phyloP scores from a whole-genome alignment of 2,888 invertebrate genomes.

The Conomelus anceps region DNA sequence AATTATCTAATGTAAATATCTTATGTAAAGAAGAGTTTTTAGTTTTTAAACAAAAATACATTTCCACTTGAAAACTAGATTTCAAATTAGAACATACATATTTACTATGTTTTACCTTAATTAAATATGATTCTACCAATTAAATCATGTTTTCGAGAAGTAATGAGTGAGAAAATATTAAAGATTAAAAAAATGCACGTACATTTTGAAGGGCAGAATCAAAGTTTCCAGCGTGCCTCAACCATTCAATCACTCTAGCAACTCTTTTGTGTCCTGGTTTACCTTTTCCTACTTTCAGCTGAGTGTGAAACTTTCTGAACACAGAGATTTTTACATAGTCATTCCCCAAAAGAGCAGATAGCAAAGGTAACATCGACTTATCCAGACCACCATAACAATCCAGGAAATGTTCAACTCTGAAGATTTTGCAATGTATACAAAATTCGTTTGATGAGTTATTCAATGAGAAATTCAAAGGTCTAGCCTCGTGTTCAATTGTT shows the following conservation, averaged over 20 bases:
- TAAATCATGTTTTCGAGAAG: too few species aligned
- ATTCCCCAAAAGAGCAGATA: constrained; percentile 81
- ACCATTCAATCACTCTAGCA: constrained; percentile 65
- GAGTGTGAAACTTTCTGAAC: constrained; percentile 64
- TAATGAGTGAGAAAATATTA: too few species aligned
- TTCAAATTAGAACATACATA: too few species aligned
- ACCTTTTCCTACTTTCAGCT: constrained; percentile 54
- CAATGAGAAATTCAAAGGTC: constrained; percentile 20
- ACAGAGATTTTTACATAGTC: constrained; percentile 68
- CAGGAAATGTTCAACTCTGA: constrained; percentile 61
- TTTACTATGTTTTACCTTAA: too few species aligned
- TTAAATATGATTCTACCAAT: too few species aligned
- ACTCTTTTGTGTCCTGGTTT: constrained; percentile 63
- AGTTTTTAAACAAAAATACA: too few species aligned
- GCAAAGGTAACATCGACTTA: constrained; percentile 62
- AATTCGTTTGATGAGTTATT: constrained; percentile 39
- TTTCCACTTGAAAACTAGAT: too few species aligned
- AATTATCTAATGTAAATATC: too few species aligned
- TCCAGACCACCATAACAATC: constrained; percentile 58
- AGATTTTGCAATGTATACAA: constrained; percentile 62
- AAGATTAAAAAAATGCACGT: too few species aligned
- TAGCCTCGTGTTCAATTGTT: constrained; percentile 50
- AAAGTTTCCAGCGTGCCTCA: constrained; percentile 59
- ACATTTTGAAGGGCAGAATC: constrained; percentile 59
- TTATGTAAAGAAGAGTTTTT: too few species aligned